Conservation (phyloP, 1,140 invertebrate species). For the Paraescarpia echinospica region DNA sequence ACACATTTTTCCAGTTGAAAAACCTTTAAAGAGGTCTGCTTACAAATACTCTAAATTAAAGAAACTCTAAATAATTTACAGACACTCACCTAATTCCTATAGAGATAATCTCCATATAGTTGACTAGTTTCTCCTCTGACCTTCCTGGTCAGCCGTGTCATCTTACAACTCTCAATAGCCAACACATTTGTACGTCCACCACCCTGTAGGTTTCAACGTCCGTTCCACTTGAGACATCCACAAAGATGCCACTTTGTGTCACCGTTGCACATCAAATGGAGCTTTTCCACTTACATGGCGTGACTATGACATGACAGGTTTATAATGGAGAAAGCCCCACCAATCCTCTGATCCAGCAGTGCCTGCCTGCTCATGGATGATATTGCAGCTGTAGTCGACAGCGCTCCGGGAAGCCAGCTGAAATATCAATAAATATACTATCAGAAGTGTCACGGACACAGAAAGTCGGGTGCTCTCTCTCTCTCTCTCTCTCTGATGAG, state of each 20-base stretch:
- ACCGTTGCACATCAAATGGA: not conserved
- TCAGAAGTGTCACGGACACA: not conserved
- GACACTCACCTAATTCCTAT: not conserved
- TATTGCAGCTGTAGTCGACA: not conserved
- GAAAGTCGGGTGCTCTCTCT: not conserved
- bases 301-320: not conserved
- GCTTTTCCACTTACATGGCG: not conserved
- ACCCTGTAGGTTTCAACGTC: too few relatives aligned
- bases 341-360: not conserved
- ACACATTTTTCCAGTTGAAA: too few relatives aligned
- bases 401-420: not conserved
- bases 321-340: not conserved
- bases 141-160: not conserved
- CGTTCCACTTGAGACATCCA: not conserved
- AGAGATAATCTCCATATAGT: not conserved
- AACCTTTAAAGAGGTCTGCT: too few relatives aligned
- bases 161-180: not conserved
- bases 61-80: not conserved
- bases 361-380: not conserved
- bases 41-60: not conserved
- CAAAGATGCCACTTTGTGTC: not conserved
- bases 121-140: not conserved
- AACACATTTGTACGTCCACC: not conserved
- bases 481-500: not conserved
- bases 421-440: not conserved